Conservation (phyloP, 2,888 invertebrate species). For the Spodoptera littoralis region DNA sequence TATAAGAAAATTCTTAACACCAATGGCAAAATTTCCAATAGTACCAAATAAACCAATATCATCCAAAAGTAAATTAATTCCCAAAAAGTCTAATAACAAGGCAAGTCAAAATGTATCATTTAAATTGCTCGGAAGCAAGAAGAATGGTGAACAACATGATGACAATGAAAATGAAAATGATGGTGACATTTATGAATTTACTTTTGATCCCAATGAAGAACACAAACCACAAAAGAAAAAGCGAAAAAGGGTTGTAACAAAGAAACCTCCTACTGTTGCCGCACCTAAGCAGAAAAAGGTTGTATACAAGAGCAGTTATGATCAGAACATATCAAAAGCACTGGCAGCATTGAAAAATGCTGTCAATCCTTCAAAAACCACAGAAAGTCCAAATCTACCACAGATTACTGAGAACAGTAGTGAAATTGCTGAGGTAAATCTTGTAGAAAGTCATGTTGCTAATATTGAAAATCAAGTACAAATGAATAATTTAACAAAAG, state of each 20-base stretch:
- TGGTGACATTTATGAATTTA: conserved; percentile 83
- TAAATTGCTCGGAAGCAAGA: conserved; percentile 70
- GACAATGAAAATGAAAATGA: conserved; percentile 54
- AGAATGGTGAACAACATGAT: conserved; percentile 61
- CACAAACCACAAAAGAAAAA: conserved; percentile 81
- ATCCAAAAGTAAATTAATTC: conserved; percentile 38
- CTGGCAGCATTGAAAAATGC: conserved; percentile 72
- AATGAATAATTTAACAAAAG: conserved; percentile 1
- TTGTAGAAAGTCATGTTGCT: conserved; percentile 10
- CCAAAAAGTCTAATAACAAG: conserved; percentile 49
- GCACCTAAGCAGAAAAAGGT: conserved; percentile 68
- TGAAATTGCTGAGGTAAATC: conserved; percentile 11
- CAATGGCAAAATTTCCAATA: conserved; percentile 21
- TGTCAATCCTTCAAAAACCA: conserved; percentile 52
- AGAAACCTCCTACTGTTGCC: conserved; percentile 60
- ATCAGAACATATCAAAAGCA: conserved; percentile 77
- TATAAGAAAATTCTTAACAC: conserved; percentile 21
- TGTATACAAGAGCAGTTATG: conserved; percentile 74
- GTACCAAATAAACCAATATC: conserved; percentile 19
- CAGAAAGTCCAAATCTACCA: conserved; percentile 24
- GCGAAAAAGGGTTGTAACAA: conserved; percentile 66
- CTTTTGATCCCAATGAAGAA: conserved; percentile 83
- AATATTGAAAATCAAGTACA: conserved; percentile 15
- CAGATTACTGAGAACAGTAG: conserved; percentile 35
- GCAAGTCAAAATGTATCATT: conserved; percentile 67